These are phyloP conservation scores for Dicrurus megarhynchus DNA, from an alignment of 2,113 vertebrate genomes.

Conservation along the genomic window DNA sequence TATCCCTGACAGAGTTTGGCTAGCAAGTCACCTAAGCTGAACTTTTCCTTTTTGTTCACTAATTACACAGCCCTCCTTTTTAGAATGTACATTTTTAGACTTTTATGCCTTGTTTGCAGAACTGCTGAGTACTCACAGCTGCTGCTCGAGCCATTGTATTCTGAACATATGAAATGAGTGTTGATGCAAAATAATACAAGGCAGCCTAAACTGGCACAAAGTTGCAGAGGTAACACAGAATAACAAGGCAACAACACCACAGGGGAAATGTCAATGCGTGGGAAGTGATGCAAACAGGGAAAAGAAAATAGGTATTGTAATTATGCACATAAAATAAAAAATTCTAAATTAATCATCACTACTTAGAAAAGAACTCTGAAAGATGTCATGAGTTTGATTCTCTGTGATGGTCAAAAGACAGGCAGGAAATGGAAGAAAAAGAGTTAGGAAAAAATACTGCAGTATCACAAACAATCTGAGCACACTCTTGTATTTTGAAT, in stretches of 20 bases:
- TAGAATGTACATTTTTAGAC: neutral
- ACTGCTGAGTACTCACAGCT: constrained; percentile 3
- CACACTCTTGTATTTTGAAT: neutral
- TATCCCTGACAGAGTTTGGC: neutral
- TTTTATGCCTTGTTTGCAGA: neutral
- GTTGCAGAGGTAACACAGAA: neutral
- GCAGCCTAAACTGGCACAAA: neutral
- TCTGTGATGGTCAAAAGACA: neutral
- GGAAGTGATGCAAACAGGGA: neutral
- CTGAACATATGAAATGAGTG: neutral
- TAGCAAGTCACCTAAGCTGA: constrained; percentile 6
- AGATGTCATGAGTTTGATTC: neutral
- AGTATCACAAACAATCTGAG: neutral
- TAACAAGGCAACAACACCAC: neutral
- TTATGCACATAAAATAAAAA: neutral
- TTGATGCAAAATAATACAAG: neutral
- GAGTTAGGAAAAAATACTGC: neutral
- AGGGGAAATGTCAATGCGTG: neutral
- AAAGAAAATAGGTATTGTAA: neutral
- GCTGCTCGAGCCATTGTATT: neutral
- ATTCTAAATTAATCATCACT: neutral
- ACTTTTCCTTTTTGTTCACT: neutral
- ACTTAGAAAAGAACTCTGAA: neutral
- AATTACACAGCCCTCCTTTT: neutral
- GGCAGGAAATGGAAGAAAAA: neutral